Evolutionary conservation across 2,797 vertebrate genomes (phyloP), one percentile per base, ranked within the genome.

Genomic region (Rhinatrema bivittatum): DNA sequence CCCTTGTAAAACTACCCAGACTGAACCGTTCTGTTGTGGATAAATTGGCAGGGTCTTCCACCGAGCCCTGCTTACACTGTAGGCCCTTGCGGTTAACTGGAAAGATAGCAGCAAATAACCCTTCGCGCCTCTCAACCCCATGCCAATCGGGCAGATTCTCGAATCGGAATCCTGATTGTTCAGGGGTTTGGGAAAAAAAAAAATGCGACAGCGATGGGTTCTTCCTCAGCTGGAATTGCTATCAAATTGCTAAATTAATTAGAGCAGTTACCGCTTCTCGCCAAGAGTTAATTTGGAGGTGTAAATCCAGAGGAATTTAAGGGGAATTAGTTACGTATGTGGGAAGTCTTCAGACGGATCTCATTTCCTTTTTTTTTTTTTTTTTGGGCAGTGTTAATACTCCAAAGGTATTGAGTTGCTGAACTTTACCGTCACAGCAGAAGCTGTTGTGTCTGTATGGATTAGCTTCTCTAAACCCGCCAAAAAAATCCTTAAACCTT

Each of bases 231-330:
- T 40, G 7, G 37, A 13, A 35, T 26, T 36, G 36, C 40, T 46
- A 53, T 39, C 22, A 58, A 61, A 46, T 35, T 14, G 41, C 33
- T 36, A 27, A 49, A 59, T 65, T 82, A 73, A 84, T 81, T 61
- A 77, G 75, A 59, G 41, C 45, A 19, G 50, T 47, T 56, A 46
- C 45, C 47, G 39, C 45, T 55, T 63, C 61, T 46, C 16, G 15
- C 67, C 53, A 51, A 36, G 28, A 53, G 62, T 62, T 57, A 69
- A 60, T 26, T 28, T 20, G 33, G 30, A 61, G 61, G 75, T 72
- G 82, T 60, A 72, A 80, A 80, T 78, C 78, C 78, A 31, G 4
- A 60, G 61, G 71, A 76, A 74, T 81, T 66, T 50, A 41, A n/a
- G 55, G 45, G 38, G 53, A 68, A 63, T 70, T 61, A 65, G 57